These are phyloP conservation scores for Gastrophysa polygoni DNA, from an alignment of 2,888 invertebrate genomes.

Conservation along the genomic window DNA sequence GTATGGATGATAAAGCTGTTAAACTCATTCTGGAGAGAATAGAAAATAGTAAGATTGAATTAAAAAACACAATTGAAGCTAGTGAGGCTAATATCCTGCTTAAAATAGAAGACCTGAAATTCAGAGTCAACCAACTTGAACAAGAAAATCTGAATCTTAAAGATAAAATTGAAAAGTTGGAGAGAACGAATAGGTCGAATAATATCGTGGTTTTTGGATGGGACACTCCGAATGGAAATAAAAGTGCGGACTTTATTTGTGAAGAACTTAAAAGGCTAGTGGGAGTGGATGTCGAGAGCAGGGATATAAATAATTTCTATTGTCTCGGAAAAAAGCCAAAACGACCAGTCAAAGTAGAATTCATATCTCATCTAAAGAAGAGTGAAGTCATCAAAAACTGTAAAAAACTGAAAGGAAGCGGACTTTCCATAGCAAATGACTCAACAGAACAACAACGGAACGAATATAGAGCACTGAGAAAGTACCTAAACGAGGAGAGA, in stretches of 20 bases:
- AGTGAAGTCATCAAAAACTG: neutral
- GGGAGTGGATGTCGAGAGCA: neutral
- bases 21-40: neutral
- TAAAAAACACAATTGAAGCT: constrained; percentile 3
- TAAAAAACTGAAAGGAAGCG: neutral
- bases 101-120: neutral
- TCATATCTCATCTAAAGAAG: constrained; percentile 1
- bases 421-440: neutral
- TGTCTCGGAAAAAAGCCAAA: neutral
- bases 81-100: constrained; percentile 5
- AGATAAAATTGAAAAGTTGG: constrained; percentile 2
- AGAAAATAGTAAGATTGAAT: neutral
- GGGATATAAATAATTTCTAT: constrained; percentile 5
- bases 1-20: neutral
- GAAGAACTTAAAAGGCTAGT: neutral
- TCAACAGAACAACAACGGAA: neutral
- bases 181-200: neutral
- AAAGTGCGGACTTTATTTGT: neutral
- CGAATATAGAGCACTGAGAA: neutral
- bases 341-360: neutral
- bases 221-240: neutral
- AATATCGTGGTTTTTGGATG: constrained; percentile 9
- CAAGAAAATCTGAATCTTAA: neutral
- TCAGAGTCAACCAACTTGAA: neutral
- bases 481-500: neutral